These are phyloP conservation scores for Pteromalus puparum DNA, from an alignment of 1,140 invertebrate species.

Conservation along the genomic window DNA sequence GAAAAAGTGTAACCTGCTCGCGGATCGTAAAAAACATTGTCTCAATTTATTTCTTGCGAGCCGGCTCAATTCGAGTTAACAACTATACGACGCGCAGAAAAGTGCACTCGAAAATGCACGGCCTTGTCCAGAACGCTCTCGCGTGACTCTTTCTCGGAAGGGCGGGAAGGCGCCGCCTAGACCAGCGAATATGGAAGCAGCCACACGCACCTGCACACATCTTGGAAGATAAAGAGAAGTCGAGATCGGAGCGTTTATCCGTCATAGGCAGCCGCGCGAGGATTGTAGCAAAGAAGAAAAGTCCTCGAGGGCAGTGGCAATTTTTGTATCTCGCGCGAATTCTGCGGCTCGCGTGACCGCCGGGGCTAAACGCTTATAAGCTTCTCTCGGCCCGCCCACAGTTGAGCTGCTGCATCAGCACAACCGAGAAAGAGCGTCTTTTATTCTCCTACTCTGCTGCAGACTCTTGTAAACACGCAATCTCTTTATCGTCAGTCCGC, in stretches of 20 bases:
- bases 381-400: slow-evolving; percentile 3
- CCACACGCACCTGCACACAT: background rate
- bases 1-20: slow-evolving; percentile 30
- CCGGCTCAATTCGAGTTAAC: background rate
- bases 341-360: slow-evolving; percentile 17
- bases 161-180: background rate
- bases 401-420: background rate
- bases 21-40: slow-evolving; percentile 20
- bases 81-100: too few species aligned
- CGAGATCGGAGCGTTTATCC: background rate
- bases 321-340: background rate
- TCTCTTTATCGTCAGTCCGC: slow-evolving; percentile 18
- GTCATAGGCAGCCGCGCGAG: background rate
- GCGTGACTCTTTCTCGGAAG: background rate
- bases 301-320: background rate
- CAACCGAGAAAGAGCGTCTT: background rate
- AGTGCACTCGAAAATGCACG: too few species aligned
- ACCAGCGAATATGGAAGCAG: background rate
- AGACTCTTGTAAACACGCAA: slow-evolving; percentile 20
- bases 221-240: too few species aligned
- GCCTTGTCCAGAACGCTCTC: too few species aligned
- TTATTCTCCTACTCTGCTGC: background rate
- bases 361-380: background rate
- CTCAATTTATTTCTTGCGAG: slow-evolving; percentile 29
- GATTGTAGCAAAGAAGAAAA: background rate